Base-by-base conservation (phyloP, 2,113 vertebrate species). In the Procapra przewalskii region DNA sequence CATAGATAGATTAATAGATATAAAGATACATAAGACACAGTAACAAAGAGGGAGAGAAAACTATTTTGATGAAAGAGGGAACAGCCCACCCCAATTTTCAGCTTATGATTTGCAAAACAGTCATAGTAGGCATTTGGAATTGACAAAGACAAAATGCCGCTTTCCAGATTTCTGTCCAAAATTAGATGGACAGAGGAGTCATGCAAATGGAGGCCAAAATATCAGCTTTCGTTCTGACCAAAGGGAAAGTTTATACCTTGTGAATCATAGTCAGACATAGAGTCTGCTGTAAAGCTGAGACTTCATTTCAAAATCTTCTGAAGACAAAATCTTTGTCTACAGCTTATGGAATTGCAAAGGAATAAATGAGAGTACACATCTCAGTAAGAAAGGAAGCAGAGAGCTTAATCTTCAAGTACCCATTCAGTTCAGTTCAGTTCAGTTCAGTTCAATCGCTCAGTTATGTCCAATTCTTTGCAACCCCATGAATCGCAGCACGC, bases 81-180 rank as follows among this genome's bases (percentile, higher is more conserved):
- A 40, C 14, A 4, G 3, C 2, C 10, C 15, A 0, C 2, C 16
- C 33, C 52, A 3, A 91, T 79, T 86, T 93, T 91, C 16, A 92
- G 14, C 17, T 88, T 88, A 19, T 64, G 43, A 40, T 25, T 86
- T 77, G 17, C 9, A 86, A 90, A 92, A 88, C 0, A 27, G 25
- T 64, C 31, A 91, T 48, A n/a, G 19, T 55, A 91, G 31, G 71
- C 19, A 81, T 6, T 81, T 17, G 31, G 50, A 90, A 3, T 59
- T 7, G 5, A 33, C 33, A 59, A 13, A 27, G 62, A 85, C 21
- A 27, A 71, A 80, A 91, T 62, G 21, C 7, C 17, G n/a, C 16
- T 91, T 84, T 27, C 21, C 54, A 54, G 15, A 90, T 43, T 87
- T 92, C 33, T 77, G 2, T 90, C 4, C n/a, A 90, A 75, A 95